Percentiles rank a stretch among this genome's conserved stretches.
phyloP scores from a whole-genome alignment of 2,888 invertebrate species.

The Lochmaea crataegi region DNA sequence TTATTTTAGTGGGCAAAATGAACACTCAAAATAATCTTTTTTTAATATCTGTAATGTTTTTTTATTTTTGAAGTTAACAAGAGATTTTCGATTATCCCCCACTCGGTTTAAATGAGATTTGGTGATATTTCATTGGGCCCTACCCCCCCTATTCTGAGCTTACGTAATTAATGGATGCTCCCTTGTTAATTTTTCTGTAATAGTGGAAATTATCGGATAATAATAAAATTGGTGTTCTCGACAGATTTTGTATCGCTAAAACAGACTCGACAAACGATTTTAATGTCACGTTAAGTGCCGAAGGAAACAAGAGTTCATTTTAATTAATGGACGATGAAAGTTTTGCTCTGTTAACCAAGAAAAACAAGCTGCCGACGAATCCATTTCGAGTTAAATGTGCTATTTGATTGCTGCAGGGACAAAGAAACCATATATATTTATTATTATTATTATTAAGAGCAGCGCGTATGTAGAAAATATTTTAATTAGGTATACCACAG shows the following conservation, averaged over 20 bases:
- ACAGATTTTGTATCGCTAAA: slow-evolving; percentile 1
- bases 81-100: too few species aligned
- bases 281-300: slow-evolving; percentile 30
- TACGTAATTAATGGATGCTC: too few species aligned
- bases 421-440: not conserved
- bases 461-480: too few species aligned
- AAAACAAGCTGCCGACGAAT: slow-evolving; percentile 47
- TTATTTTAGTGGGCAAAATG: too few species aligned
- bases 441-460: not conserved
- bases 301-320: slow-evolving; percentile 25
- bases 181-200: too few species aligned
- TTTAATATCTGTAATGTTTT: too few species aligned
- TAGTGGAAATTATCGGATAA: not conserved
- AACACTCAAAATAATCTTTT: too few species aligned
- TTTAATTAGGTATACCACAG: too few species aligned
- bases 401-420: not conserved
- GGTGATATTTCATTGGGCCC: too few species aligned
- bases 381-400: slow-evolving; percentile 44
- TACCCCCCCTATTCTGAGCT: too few species aligned
- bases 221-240: not conserved
- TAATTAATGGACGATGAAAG: slow-evolving; percentile 33
- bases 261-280: slow-evolving; percentile 13
- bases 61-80: too few species aligned
- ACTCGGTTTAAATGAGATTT: too few species aligned
- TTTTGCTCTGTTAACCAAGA: slow-evolving; percentile 48